Base-by-base conservation (phyloP, 2,113 vertebrate genomes). In the Clinocottus analis region DNA sequence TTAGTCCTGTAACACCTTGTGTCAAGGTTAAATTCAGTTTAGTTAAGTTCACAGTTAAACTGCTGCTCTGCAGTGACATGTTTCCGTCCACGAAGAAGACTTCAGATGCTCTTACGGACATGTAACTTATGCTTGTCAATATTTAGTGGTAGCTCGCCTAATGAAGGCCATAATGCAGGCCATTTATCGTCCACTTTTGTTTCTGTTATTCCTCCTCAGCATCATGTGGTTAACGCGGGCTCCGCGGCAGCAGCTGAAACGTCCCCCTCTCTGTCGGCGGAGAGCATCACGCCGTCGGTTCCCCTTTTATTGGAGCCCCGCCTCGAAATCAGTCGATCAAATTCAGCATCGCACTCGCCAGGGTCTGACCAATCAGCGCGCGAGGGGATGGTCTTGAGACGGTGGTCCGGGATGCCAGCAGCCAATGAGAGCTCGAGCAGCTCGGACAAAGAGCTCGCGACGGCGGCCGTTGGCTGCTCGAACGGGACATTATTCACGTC, bases 301-400 rank as follows among this genome's bases (percentile, higher is more conserved):
- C 89, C 73, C 79, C 90, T 87, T 94, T 95, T 93, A 94, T 71
- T 77, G 16, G 16, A 82, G 83, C 88, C 59, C 93, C 95, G 93
- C 95, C 94, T 88, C 51, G 85, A 95, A 95, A 95, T 95, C 94
- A 95, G 94, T 95, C 95, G 94, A 95, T 95, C 91, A 95, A 93
- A 91, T 94, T 94, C 91, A 79, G 75, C 89, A 91, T 93, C 91
- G 45, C 76, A 83, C 92, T 89, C 91, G 41, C 61, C 75, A 49
- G 67, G 27, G 14, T 68, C 82, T 1, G 61, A 71, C 95, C 94
- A 95, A 95, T 95, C 94, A 84, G 35, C 17, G 17, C 5, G 5
- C 49, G 23, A 21, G 68, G 84, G 89, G 82, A 89, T 65, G 86
- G 92, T 88, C 88, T 90, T 66, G 53, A 79, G 77, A 85, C 84